Evolutionary conservation across 2,797 vertebrate species (phyloP).

Genomic region (Rachycentron canadum): DNA sequence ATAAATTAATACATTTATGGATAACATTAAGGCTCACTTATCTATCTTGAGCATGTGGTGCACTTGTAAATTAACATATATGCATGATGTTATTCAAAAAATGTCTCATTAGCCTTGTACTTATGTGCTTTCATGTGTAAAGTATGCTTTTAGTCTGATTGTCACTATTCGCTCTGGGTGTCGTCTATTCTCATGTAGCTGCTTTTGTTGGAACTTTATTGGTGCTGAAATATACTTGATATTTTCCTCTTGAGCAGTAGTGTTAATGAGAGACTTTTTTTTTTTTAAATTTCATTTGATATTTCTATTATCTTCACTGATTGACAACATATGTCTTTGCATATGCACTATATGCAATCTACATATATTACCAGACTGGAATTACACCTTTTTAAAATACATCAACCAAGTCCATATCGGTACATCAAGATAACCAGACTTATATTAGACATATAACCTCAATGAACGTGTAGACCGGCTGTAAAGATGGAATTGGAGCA

Average conservation of each 20-base stretch:
- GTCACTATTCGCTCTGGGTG: neutral
- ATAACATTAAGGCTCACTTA: neutral
- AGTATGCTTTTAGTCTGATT: neutral
- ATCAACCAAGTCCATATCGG: constrained; percentile 29
- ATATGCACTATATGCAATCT: neutral
- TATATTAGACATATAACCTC: constrained; percentile 40
- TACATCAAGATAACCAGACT: constrained; percentile 26
- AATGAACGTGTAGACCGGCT: constrained; percentile 40
- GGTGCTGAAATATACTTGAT: neutral
- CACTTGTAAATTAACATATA: no score
- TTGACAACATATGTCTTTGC: neutral
- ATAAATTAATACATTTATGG: neutral
- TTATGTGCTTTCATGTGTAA: neutral
- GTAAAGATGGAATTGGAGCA: constrained; percentile 44
- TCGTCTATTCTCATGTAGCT: neutral
- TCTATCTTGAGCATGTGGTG: no score
- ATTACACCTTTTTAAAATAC: constrained; percentile 13
- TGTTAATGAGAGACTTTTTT: neutral
- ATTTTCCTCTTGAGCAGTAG: neutral
- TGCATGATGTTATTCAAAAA: neutral
- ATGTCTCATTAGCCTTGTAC: neutral
- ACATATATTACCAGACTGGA: constrained; percentile 5
- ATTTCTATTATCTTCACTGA: neutral
- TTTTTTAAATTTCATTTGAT: no score
- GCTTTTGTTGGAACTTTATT: neutral